Percentiles rank a stretch among this genome's conserved stretches.
phyloP scores from a whole-genome alignment of 2,113 vertebrate species.

The Rhinopithecus roxellana region DNA sequence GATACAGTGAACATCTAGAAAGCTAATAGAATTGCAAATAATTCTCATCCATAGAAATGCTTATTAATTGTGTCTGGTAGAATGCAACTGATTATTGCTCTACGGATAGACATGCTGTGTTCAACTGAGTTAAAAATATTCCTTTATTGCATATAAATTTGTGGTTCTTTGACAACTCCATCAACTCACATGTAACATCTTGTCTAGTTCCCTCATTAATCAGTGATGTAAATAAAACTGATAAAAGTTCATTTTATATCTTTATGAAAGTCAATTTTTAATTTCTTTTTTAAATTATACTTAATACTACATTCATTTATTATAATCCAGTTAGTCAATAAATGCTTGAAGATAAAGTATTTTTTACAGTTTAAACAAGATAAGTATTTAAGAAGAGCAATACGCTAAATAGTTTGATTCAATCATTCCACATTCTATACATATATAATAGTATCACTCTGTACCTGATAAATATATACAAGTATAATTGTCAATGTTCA shows the following conservation, averaged over 20 bases:
- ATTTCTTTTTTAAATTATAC: background rate
- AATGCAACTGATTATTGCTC: background rate
- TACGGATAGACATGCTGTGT: background rate
- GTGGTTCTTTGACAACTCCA: background rate
- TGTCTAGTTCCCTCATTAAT: background rate
- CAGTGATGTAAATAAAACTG: background rate
- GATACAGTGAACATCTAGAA: background rate
- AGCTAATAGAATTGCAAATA: background rate
- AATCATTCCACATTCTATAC: background rate
- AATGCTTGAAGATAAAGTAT: background rate
- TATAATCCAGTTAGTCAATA: slow-evolving; percentile 20
- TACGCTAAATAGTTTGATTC: background rate
- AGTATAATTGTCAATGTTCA: background rate
- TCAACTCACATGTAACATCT: background rate
- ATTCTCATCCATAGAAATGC: background rate
- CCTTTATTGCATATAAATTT: background rate
- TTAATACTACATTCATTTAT: background rate
- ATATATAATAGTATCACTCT: background rate
- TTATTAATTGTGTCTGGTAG: background rate
- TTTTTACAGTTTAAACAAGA: slow-evolving; percentile 38
- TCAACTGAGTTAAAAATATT: background rate
- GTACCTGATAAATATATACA: background rate
- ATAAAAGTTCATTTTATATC: background rate
- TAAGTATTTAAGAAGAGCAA: background rate
- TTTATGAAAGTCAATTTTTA: background rate